These are phyloP conservation scores for Venustaconcha ellipsiformis DNA, from an alignment of 1,140 invertebrate species.

Conservation along the genomic window DNA sequence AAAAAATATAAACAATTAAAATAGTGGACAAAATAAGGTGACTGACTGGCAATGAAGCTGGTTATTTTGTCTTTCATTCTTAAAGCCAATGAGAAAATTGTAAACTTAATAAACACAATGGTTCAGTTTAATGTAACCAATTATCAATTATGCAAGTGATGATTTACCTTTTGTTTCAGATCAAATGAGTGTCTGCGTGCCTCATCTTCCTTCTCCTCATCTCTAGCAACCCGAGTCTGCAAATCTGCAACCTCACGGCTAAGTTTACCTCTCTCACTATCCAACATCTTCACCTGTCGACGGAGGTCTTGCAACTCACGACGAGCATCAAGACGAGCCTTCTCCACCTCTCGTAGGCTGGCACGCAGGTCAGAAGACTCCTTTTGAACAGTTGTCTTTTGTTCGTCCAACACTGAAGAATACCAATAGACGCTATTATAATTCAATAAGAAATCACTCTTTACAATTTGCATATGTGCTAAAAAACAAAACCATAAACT, in stretches of 20 bases:
- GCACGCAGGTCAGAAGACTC: constrained; percentile 77
- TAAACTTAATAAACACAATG: no score
- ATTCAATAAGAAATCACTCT: no score
- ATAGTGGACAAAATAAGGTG: no score
- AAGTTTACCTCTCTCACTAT: constrained; percentile 67
- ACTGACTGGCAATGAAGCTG: no score
- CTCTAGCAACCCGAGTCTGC: constrained; percentile 79
- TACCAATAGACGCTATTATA: not conserved
- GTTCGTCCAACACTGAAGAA: constrained; percentile 80
- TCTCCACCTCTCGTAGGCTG: constrained; percentile 84
- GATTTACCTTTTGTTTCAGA: constrained; percentile 67
- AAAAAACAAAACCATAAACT: no score
- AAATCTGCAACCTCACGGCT: constrained; percentile 81
- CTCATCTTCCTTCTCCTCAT: constrained; percentile 86
- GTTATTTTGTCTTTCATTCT: no score
- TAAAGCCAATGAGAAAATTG: no score
- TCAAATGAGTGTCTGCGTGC: constrained; percentile 63
- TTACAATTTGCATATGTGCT: no score
- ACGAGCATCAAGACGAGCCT: constrained; percentile 72
- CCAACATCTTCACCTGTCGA: constrained; percentile 67
- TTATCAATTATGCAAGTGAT: not conserved
- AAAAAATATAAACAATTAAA: no score
- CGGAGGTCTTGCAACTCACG: constrained; percentile 68
- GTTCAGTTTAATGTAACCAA: no score
- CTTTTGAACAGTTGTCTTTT: constrained; percentile 77